Evolutionary conservation across 2,113 vertebrate species (phyloP).

Genomic region (Petromus typicus): DNA sequence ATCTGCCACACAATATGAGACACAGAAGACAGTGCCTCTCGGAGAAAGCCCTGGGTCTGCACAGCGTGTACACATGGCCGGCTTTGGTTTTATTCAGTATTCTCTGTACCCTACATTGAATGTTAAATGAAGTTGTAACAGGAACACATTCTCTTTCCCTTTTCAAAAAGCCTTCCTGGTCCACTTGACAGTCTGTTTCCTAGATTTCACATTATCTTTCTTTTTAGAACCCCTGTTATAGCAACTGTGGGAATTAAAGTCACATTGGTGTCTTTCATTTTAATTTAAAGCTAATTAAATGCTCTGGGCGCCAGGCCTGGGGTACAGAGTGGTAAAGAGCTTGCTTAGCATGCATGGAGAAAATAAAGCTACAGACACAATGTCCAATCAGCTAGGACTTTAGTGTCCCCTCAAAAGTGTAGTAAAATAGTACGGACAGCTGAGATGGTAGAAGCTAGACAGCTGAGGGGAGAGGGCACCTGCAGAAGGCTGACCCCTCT

Average conservation of each 20-base stretch:
- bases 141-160: slow-evolving; percentile 25
- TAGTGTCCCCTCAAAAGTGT: slow-evolving; percentile 26
- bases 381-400: slow-evolving; percentile 62
- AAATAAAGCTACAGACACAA: not conserved
- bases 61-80: not conserved
- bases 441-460: slow-evolving; percentile 37
- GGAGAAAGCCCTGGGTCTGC: not conserved
- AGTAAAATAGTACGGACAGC: not conserved
- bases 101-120: not conserved
- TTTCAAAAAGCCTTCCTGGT: slow-evolving; percentile 42
- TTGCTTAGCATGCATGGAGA: not conserved
- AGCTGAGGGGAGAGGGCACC: not conserved
- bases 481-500: not conserved
- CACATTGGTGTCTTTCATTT: slow-evolving; percentile 64
- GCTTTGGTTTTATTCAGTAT: slow-evolving; percentile 69
- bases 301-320: not conserved
- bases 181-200: slow-evolving; percentile 71
- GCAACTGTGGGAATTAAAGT: slow-evolving; percentile 53
- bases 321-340: not conserved
- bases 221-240: slow-evolving; percentile 66
- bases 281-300: slow-evolving; percentile 59
- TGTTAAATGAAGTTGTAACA: slow-evolving; percentile 70
- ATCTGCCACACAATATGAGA: not conserved
- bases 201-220: slow-evolving; percentile 64
- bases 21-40: too few species aligned